Evolutionary conservation across 2,888 invertebrate species (phyloP).

Genomic region (Rhamphomyia laevipes): DNA sequence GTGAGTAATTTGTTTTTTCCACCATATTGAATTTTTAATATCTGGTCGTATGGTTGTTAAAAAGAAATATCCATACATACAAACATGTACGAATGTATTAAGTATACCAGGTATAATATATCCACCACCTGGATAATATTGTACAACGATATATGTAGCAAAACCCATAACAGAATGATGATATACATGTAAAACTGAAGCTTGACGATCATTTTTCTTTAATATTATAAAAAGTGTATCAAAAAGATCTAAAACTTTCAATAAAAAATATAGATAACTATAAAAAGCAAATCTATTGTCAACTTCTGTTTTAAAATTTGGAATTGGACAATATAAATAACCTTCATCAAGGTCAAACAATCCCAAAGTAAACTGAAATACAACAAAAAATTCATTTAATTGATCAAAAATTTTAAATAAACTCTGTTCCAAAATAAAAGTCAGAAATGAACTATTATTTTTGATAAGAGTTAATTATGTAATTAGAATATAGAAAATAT

Average conservation of each 20-base stretch:
- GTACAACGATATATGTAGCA: slow-evolving; percentile 45
- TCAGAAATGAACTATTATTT: too few relatives aligned
- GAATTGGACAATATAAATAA: too few relatives aligned
- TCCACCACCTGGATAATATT: slow-evolving; percentile 54
- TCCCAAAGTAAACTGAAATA: too few relatives aligned
- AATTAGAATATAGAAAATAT: too few relatives aligned
- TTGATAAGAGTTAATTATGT: too few relatives aligned
- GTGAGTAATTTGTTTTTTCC: slow-evolving; percentile 75
- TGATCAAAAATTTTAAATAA: too few relatives aligned
- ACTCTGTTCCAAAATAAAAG: too few relatives aligned
- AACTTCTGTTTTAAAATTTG: not conserved
- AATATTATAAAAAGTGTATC: slow-evolving; percentile 60
- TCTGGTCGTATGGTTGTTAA: slow-evolving; percentile 56
- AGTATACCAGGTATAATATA: slow-evolving; percentile 50
- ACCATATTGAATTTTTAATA: slow-evolving; percentile 58
- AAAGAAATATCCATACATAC: slow-evolving; percentile 78
- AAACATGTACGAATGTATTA: slow-evolving; percentile 62
- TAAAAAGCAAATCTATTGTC: not conserved
- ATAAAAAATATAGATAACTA: slow-evolving; percentile 47
- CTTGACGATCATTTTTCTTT: slow-evolving; percentile 54
- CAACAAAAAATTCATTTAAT: too few relatives aligned
- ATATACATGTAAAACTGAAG: slow-evolving; percentile 56
- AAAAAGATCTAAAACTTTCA: slow-evolving; percentile 51
- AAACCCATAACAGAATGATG: slow-evolving; percentile 55
- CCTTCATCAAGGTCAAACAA: too few relatives aligned